Percentiles rank a stretch among this genome's conserved stretches.
These are phyloP conservation scores for Motacilla tschutschensis DNA, from an alignment of 2,113 vertebrate genomes.

Conservation along the genomic window DNA sequence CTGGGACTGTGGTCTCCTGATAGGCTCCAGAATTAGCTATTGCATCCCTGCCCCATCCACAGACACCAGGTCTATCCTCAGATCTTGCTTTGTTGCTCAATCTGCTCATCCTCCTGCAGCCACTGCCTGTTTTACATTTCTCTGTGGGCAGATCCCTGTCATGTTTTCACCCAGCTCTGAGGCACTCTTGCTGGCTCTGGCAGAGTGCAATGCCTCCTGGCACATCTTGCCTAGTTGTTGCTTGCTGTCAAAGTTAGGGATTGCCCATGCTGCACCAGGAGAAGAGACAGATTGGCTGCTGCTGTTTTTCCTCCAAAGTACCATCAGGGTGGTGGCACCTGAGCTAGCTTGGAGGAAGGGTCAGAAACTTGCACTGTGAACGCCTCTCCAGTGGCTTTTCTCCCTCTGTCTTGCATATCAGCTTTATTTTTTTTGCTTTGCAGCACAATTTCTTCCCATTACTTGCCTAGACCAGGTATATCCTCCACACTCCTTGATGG, in stretches of 20 bases:
- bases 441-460: background rate
- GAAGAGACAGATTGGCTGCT: background rate
- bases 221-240: background rate
- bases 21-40: background rate
- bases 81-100: background rate
- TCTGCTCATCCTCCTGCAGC: background rate
- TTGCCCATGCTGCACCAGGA: background rate
- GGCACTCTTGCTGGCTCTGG: background rate
- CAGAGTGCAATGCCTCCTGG: fast-evolving
- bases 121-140: background rate
- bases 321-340: background rate
- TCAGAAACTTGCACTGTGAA: background rate
- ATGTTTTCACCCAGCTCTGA: background rate
- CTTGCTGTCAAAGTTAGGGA: background rate
- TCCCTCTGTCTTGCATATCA: background rate
- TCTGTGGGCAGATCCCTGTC: background rate
- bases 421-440: background rate
- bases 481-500: background rate
- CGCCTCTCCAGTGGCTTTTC: background rate
- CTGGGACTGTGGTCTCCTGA: background rate
- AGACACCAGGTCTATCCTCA: background rate
- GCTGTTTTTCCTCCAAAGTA: background rate
- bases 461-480: background rate
- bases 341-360: background rate
- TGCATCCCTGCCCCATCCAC: background rate